These are phyloP conservation scores for Trachymyrmex cornetzi DNA, from an alignment of 1,140 invertebrate genomes.

Conservation along the genomic window DNA sequence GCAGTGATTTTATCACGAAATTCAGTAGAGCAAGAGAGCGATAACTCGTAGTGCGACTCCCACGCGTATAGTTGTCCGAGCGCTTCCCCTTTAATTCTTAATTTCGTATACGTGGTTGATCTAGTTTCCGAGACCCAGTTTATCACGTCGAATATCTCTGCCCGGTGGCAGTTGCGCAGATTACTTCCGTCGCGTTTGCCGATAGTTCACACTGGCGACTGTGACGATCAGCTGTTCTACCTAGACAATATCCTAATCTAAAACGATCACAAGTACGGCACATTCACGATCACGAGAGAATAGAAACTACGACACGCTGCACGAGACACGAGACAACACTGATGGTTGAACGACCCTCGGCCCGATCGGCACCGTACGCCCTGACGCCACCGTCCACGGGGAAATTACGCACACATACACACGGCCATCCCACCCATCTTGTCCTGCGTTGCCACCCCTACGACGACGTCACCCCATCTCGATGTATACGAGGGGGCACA, in stretches of 20 bases:
- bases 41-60: constrained; percentile 7
- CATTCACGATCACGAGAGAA: constrained; percentile 81
- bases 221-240: constrained; percentile 31
- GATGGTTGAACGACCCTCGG: constrained; percentile 82
- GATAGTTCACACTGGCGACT: constrained; percentile 1
- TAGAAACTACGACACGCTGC: constrained; percentile 77
- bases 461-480: constrained; percentile 77
- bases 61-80: constrained; percentile 19
- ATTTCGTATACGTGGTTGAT: constrained; percentile 50
- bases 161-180: constrained; percentile 29
- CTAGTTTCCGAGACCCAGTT: constrained; percentile 57
- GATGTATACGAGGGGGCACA: constrained; percentile 70
- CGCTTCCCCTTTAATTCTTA: constrained; percentile 60
- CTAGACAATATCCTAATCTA: constrained; percentile 71
- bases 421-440: constrained; percentile 59
- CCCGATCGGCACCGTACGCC: constrained; percentile 79
- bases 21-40: background rate
- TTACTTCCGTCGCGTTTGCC: constrained; percentile 31
- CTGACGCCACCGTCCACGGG: constrained; percentile 81
- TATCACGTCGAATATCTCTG: constrained; percentile 48
- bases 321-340: constrained; percentile 84
- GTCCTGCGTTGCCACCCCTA: constrained; percentile 66
- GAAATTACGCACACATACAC: constrained; percentile 77
- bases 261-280: constrained; percentile 81
- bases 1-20: constrained; percentile 9